Conservation (phyloP, 2,797 vertebrate genomes). For the Hoplostethus atlanticus region DNA sequence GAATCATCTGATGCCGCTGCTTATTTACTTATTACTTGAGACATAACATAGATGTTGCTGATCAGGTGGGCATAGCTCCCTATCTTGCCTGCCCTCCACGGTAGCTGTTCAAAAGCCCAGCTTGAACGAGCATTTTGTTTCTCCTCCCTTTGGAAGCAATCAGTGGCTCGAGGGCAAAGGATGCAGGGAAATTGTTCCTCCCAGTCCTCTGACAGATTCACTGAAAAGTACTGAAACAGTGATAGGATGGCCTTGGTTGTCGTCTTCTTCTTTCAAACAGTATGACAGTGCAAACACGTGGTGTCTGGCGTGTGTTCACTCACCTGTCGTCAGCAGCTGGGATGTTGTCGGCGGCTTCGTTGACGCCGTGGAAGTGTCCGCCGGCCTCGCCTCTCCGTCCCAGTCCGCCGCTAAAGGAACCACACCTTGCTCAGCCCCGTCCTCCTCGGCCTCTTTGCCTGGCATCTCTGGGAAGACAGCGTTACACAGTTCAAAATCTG, state of each 20-base stretch:
- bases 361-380: constrained; percentile 25
- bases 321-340: constrained; percentile 57
- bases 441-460: constrained; percentile 45
- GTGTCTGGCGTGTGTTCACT: constrained; percentile 46
- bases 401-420: constrained; percentile 21
- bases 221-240: constrained; percentile 24
- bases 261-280: neutral
- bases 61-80: constrained; percentile 20
- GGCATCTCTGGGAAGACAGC: constrained; percentile 66
- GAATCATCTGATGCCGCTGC: constrained; percentile 10
- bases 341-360: constrained; percentile 37
- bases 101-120: constrained; percentile 30
- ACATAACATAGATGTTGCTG: constrained; percentile 8
- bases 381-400: constrained; percentile 21
- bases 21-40: constrained; percentile 6
- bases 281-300: neutral
- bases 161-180: constrained; percentile 54
- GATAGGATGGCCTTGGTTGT: constrained; percentile 5
- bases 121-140: constrained; percentile 40
- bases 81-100: neutral
- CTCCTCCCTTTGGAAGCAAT: constrained; percentile 72
- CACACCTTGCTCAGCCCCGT: constrained; percentile 44
- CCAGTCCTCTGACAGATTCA: constrained; percentile 50
- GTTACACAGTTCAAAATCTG: constrained; percentile 46
- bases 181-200: constrained; percentile 48